Base-by-base conservation (phyloP, 2,797 vertebrate genomes). In the Poeciliopsis turneri region DNA sequence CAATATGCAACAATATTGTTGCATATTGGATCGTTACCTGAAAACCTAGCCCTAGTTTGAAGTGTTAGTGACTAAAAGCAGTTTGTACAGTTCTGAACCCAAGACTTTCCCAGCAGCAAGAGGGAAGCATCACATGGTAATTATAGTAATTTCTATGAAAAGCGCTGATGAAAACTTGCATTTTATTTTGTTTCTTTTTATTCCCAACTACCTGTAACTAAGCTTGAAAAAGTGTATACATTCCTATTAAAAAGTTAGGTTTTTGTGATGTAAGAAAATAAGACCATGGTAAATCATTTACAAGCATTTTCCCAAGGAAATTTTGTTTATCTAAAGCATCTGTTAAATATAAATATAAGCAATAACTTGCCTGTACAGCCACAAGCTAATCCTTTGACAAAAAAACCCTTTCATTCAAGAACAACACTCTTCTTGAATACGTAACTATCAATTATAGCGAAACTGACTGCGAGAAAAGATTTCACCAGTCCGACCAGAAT, bases 71-170 rank as follows among this genome's bases (percentile, higher is more conserved):
- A 61, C 57, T 30, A 16, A 7, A 78, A 39, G 77, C 86, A 92
- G 89, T 91, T 92, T 87, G 89, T 12, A 64, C 33, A 13, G 71
- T 79, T 86, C 76, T 86, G 78, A 89, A 81, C 85, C 81, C 30
- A 76, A 55, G 77, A 89, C 93, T 94, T 93, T 85, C 49, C 90
- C 94, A 93, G 53, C 10, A 15, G 12, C 11, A 28, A 59, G 15
- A 15, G n/a, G n/a, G n/a, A 59, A 59, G n/a, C 11, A 57, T 57
- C 55, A 4, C 9, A 4, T 57, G 55, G 55, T 57, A 12, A 57
- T 28, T 57, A 13, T 18, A 47, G 15, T 18, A 47, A 47, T 47
- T n/a, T 57, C 11, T 28, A 57, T 16, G 46, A 47, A 47, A 16
- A 47, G 5, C 46, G 18, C 55, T 4, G 25, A 13, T 28, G 13